A percentile compares a stretch with the other conserved stretches of the same genome.
phyloP scores from a whole-genome alignment of 2,888 invertebrate genomes.

The Leistus spinibarbis region DNA sequence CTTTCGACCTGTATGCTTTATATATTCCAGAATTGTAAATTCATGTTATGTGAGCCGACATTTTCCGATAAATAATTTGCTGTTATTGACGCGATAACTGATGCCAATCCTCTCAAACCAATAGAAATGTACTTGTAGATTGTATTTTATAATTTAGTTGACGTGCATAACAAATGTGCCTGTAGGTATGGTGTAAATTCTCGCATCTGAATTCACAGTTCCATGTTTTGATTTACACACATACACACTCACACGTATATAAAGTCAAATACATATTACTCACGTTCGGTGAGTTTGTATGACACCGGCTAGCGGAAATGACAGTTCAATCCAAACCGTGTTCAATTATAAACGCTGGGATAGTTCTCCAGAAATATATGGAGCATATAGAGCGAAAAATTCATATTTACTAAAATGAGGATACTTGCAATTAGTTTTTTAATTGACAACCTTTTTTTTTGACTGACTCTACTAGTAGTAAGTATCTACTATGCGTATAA shows the following conservation, averaged over 20 bases:
- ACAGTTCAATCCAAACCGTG: slow-evolving; percentile 22
- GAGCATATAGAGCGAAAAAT: background rate
- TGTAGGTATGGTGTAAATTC: background rate
- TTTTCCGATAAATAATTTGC: background rate
- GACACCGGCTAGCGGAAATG: slow-evolving; percentile 21
- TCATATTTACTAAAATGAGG: background rate
- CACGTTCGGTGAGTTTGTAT: background rate
- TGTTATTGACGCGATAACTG: background rate
- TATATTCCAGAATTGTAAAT: slow-evolving; percentile 2
- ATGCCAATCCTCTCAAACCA: background rate
- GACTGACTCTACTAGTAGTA: no score
- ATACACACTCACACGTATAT: background rate
- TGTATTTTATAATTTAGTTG: slow-evolving; percentile 24
- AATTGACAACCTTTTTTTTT: no score
- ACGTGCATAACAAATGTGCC: slow-evolving; percentile 27
- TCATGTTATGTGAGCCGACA: background rate
- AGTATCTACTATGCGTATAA: no score
- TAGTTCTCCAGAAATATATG: background rate
- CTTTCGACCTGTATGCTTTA: background rate
- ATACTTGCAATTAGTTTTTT: no score
- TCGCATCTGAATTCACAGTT: background rate
- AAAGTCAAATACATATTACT: background rate
- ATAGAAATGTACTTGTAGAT: background rate
- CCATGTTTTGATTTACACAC: background rate
- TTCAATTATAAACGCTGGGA: slow-evolving; percentile 23